Conservation (phyloP, 2,888 invertebrate genomes). For the Metacarcinus magister region DNA sequence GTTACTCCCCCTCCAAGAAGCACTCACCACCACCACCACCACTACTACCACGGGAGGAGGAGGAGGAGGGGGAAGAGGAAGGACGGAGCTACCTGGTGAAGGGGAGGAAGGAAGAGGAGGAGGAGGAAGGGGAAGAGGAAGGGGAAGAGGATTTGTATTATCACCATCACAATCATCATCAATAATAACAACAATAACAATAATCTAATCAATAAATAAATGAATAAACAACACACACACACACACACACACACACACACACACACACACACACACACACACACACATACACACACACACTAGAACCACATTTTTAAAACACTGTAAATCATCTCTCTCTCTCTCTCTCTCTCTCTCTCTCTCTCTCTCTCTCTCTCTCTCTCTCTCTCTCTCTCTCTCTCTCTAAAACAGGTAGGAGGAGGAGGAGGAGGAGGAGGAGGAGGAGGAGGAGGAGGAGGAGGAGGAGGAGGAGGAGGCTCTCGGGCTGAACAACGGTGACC, state of each 20-base stretch:
- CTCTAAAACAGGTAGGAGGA: too few species aligned
- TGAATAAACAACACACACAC: not conserved
- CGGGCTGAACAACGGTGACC: not conserved
- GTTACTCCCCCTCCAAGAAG: not conserved
- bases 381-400: too few species aligned
- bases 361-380: too few species aligned
- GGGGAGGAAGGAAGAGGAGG: not conserved
- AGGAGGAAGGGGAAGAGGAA: not conserved
- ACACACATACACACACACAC: too few species aligned
- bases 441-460: too few species aligned
- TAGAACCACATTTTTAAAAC: too few species aligned
- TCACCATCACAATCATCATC: not conserved
- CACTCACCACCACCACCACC: not conserved
- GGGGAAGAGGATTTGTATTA: not conserved
- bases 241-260: too few species aligned
- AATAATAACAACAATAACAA: not conserved
- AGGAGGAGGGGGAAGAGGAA: not conserved
- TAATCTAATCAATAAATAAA: not conserved
- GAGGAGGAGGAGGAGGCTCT: too few species aligned
- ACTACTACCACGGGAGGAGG: constrained; percentile 49
- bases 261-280: too few species aligned
- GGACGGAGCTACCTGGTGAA: not conserved
- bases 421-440: too few species aligned
- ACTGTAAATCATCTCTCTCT: too few species aligned
- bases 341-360: too few species aligned